Base-by-base conservation (phyloP, 1,140 invertebrate genomes). In the Drosophila tropicalis region DNA sequence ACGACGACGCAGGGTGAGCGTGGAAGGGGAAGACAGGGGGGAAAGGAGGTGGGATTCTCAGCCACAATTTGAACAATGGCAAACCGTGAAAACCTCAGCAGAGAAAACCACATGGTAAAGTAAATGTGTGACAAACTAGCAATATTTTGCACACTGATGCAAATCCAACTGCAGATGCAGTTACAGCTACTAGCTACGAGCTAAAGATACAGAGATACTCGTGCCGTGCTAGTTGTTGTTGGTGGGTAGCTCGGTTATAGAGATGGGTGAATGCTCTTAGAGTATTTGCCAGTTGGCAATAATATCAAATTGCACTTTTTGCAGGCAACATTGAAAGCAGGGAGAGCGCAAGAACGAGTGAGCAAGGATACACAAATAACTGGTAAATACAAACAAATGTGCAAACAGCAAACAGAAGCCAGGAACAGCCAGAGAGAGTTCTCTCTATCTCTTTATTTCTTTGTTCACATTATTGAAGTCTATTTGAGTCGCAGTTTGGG, bases 271-370 rank as follows among this genome's bases (percentile, higher is more conserved):
- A 77, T 71, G 67, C 67, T 69, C 78, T 72, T 69, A 87, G 79
- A 77, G 84, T 87, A 83, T 89, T 89, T 89, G 81, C 77, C 71
- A 75, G 77, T 89, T 84, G 80, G 84, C 80, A 89, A 89, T 89
- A 89, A 90, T 89, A 89, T 89, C 85, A 89, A 89, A 89, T 89
- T 89, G 84, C 84, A 89, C 83, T 89, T 76, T 79, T 83, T 67
- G 51, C 66, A 51, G 60, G 56, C 68, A 58, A 51, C 76, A 25
- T 36, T 41, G 44, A 15, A 15, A 12, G 17, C 44, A 51, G 41
- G 10, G 40, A n/a, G 2, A 10, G 0, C 19, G 17, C 25, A 39
- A 58, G 73, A 67, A 71, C 70, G 51, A 32, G 57, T 70, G 51
- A 32, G 57, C 73, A 75, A 65, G 72, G 68, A 83, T 77, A 86